Base-by-base conservation (phyloP, 2,113 vertebrate genomes). In the Actenoides hombroni region DNA sequence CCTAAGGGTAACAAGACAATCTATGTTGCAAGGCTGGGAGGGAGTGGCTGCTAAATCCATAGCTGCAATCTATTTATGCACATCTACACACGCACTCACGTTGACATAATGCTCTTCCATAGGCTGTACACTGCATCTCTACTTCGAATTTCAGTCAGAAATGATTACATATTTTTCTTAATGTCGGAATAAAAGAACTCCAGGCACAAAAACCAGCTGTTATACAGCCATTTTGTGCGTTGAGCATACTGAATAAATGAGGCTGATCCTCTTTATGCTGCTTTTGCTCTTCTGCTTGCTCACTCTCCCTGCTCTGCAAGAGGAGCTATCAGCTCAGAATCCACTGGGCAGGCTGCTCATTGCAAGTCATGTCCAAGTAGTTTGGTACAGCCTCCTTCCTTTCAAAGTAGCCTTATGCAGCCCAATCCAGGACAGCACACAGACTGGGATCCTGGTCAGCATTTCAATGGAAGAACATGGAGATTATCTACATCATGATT, bases 1-100 rank as follows among this genome's bases (percentile, higher is more conserved):
- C 73, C 80, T 91, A 86, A 84, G 67, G 57, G 37, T 76, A 95
- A 91, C 80, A 77, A 95, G 77, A 84, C 94, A 96, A 73, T 68
- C 69, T 69, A 2, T 59, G 75, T 86, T 96, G 53, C 83, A 83
- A 94, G 64, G 69, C 56, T 71, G 33, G 24, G 73, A 88, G 44
- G 76, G 77, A 89, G 76, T 69, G 86, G 73, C 74, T 87, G 86
- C 65, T 86, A 89, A 96, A 86, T 87, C 70, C 65, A 69, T 82
- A 88, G 70, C 69, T 94, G 73, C 61, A 73, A 69, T 82, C 86
- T 91, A 54, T 88, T 91, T 75, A 75, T 73, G 77, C 53, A 89
- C 33, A 60, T 53, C 56, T 17, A 73, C 48, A 67, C 39, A 33
- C 7, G 73, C 69, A 68, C 69, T 60, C 69, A 46, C n/a, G 37